Conservation (phyloP, 2,888 invertebrate species). For the Melinaea menophilus region DNA sequence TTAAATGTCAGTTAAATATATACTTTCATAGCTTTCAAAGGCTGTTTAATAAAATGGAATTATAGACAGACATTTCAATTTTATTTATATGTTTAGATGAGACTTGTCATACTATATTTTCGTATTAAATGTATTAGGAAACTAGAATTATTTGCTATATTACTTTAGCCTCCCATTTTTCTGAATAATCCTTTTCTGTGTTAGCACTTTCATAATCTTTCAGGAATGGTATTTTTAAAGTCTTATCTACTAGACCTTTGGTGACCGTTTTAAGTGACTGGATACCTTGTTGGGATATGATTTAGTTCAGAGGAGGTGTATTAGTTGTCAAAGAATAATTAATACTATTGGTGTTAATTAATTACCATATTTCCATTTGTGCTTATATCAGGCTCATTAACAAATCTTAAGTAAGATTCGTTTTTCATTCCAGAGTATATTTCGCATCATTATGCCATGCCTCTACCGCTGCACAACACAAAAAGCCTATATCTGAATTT, state of each 20-base stretch:
- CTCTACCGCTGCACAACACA: slow-evolving; percentile 27
- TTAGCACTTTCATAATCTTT: slow-evolving; percentile 25
- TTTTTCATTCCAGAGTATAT: slow-evolving; percentile 26
- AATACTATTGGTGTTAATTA: slow-evolving; percentile 37
- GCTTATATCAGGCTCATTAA: slow-evolving; percentile 40
- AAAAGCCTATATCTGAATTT: slow-evolving; percentile 29
- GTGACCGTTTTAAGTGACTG: slow-evolving; percentile 25
- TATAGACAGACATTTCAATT: too few species aligned
- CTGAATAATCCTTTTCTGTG: slow-evolving; percentile 22
- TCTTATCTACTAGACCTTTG: slow-evolving; percentile 25
- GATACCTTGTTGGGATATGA: slow-evolving; percentile 25
- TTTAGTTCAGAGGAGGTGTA: slow-evolving; percentile 33
- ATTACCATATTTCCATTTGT: slow-evolving; percentile 27
- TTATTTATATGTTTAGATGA: too few species aligned
- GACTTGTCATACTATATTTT: too few species aligned
- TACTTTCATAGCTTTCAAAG: too few species aligned
- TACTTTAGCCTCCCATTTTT: slow-evolving; percentile 26
- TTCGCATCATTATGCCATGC: slow-evolving; percentile 26
- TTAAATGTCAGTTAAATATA: too few species aligned
- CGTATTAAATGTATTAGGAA: too few species aligned
- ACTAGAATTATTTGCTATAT: too few species aligned
- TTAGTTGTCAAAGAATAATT: slow-evolving; percentile 36
- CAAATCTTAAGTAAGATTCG: slow-evolving; percentile 18
- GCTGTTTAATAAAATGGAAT: too few species aligned
- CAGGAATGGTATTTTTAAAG: slow-evolving; percentile 24